These are phyloP conservation scores for Sphaerophoria rueppellii DNA, from an alignment of 2,888 invertebrate genomes.

Conservation along the genomic window DNA sequence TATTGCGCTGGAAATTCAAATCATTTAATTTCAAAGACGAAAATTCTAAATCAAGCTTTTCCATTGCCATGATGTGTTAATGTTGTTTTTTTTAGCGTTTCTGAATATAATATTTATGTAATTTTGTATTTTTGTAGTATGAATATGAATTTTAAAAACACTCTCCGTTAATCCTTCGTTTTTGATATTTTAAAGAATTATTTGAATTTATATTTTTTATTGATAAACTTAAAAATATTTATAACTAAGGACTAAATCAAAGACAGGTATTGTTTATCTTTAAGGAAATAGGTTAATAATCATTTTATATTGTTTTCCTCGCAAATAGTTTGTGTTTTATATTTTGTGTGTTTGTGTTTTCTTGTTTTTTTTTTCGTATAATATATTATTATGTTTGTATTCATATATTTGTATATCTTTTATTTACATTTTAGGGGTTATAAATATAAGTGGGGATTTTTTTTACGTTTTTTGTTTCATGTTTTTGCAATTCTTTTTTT, in stretches of 20 bases:
- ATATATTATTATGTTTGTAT: conserved; percentile 52
- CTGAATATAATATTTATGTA: conserved; percentile 10
- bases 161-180: neutral
- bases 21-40: neutral
- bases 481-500: conserved; percentile 37
- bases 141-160: conserved; percentile 16
- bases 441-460: conserved; percentile 61
- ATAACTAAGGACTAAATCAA: conserved; percentile 57
- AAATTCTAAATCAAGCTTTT: conserved; percentile 4
- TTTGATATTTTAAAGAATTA: conserved; percentile 34
- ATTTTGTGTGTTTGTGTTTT: conserved; percentile 25
- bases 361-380: conserved; percentile 35
- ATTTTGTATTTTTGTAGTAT: neutral
- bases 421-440: conserved; percentile 52
- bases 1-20: conserved; percentile 26
- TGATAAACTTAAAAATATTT: conserved; percentile 46
- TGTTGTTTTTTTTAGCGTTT: conserved; percentile 2
- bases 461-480: conserved; percentile 34
- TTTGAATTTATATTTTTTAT: conserved; percentile 28
- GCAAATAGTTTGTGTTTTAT: conserved; percentile 40
- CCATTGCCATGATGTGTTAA: neutral
- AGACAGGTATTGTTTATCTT: neutral
- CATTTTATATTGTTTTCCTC: conserved; percentile 35
- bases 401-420: conserved; percentile 41
- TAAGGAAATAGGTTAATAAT: conserved; percentile 5